Conservation (phyloP, 2,797 vertebrate species). For the Danio kyathit region DNA sequence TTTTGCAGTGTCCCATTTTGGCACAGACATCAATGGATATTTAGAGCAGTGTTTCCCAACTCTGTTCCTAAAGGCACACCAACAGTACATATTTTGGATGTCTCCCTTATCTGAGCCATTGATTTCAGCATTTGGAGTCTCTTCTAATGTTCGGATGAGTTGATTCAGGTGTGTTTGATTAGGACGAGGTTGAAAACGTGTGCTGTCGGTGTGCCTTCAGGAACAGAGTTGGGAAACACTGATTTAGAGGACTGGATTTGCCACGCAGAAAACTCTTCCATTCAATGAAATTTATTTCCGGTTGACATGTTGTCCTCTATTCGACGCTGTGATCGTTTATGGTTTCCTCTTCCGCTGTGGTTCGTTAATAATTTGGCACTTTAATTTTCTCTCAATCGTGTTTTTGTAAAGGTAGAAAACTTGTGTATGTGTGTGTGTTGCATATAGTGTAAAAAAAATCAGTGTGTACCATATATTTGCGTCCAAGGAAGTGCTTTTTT, state of each 20-base stretch:
- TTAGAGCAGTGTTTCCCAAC: background rate
- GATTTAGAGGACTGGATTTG: background rate
- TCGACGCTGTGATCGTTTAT: background rate
- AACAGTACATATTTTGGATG: too few species aligned
- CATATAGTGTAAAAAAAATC: conserved; percentile 40
- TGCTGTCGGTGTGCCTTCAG: too few species aligned
- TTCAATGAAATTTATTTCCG: background rate
- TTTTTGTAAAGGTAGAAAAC: conserved; percentile 46
- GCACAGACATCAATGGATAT: conserved; percentile 36
- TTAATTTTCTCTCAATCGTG: conserved; percentile 31
- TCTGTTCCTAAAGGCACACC: too few species aligned
- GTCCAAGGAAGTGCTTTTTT: conserved; percentile 20
- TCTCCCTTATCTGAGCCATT: too few species aligned
- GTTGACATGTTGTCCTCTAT: conserved; percentile 8
- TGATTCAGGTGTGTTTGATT: too few species aligned
- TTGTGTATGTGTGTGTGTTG: conserved; percentile 46
- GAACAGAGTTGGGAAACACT: too few species aligned
- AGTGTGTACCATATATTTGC: conserved; percentile 1
- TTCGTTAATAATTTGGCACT: conserved; percentile 48
- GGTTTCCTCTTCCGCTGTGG: conserved; percentile 31
- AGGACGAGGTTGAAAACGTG: too few species aligned
- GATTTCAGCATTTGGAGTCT: too few species aligned
- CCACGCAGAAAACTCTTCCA: background rate
- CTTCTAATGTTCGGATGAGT: too few species aligned
- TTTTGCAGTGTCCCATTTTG: conserved; percentile 4